Base-by-base conservation (phyloP, 2,113 vertebrate genomes). In the Podocnemis expansa region DNA sequence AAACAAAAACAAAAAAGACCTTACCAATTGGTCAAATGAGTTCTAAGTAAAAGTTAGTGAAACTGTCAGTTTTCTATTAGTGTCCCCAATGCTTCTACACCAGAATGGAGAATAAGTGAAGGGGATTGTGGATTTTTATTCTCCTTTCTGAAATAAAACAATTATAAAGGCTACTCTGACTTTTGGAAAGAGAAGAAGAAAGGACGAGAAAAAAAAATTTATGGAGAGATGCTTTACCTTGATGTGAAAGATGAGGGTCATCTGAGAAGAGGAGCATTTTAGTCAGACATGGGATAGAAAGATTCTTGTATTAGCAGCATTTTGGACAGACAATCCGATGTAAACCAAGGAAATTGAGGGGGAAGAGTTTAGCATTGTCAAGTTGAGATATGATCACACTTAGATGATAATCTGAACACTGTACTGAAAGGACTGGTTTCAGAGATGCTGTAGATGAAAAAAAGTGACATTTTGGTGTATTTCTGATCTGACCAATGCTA, bases 221-320 rank as follows among this genome's bases (percentile, higher is more conserved):
- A 86, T 63, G 10, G 31, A 13, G 29, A 27, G 5, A 58, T 17
- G 19, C 58, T 19, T 52, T 67, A 88, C 73, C 3, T 38, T 16
- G n/a, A 2, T 7, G 45, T 70, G 1, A 2, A 6, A 85, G 24
- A 82, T 45, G 2, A 38, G 58, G 58, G 58, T 60, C 58, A 60
- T 60, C 5, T 82, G 56, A 93, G 6, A 14, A 82, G 63, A 79
- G 1, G 56, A 88, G 8, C 5, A 11, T 0, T 0, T 4, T 25
- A 89, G 16, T 4, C 27, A 67, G 4, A 73, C 4, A 5, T 3
- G 1, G 58, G 94, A 47, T 4, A 54, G 0, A 0, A 29, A 38
- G 5, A n/a, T 34, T 34, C 10, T 58, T 58, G 5, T 17, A 34
- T 4, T 6, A 5, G 5, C 0, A 1, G 29, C 12, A 21, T 60